These are phyloP conservation scores for Hydrolagus colliei DNA, from an alignment of 2,797 vertebrate genomes.

Conservation along the genomic window DNA sequence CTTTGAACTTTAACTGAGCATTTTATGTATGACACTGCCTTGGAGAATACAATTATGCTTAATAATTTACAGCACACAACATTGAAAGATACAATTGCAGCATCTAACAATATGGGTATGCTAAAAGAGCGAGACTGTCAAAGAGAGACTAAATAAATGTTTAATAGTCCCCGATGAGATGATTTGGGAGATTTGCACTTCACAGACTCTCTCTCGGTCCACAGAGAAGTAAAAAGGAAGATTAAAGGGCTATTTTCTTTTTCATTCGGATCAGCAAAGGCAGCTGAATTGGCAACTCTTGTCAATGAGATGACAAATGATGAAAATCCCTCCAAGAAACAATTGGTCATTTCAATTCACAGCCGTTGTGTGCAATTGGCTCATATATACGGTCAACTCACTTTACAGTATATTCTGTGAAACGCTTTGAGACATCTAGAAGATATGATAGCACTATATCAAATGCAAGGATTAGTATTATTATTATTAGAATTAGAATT, in stretches of 20 bases:
- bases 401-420: no score
- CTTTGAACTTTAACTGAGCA: conserved; percentile 10
- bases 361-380: background rate
- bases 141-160: conserved; percentile 18
- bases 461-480: no score
- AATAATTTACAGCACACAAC: conserved; percentile 21
- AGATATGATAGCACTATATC: no score
- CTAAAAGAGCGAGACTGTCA: conserved; percentile 21
- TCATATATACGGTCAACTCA: no score
- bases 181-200: background rate
- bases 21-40: conserved; percentile 13
- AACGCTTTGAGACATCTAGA: no score
- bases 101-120: background rate
- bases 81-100: conserved; percentile 23
- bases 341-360: background rate
- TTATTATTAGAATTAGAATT: no score
- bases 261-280: background rate
- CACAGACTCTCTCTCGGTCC: background rate
- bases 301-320: background rate
- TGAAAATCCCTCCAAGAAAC: background rate
- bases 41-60: conserved; percentile 2
- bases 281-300: background rate
- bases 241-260: background rate
- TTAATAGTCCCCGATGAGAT: conserved; percentile 17
- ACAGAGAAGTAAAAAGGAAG: background rate